Evolutionary conservation across 2,797 vertebrate species (phyloP), one percentile per base, ranked within the genome.

Genomic region (Esox masquinongy): DNA sequence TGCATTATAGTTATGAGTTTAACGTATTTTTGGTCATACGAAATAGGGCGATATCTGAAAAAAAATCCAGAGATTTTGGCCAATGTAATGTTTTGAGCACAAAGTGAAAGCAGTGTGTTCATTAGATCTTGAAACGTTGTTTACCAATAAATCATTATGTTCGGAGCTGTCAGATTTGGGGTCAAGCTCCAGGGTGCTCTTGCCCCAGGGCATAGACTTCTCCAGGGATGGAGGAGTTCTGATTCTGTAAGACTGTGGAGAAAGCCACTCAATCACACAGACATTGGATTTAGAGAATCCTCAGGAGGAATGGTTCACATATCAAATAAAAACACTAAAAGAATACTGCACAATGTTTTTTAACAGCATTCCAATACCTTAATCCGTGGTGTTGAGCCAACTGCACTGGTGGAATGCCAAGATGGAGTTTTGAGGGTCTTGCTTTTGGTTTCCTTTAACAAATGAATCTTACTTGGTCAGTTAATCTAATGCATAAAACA

Each of bases 131-230:
- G 68, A 63, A 70, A 15, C 34, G 50, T 0, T 61, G 80, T 83
- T 89, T 94, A 99, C 97, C 93, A 97, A 82, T 49, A 97, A 85
- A 88, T 97, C 96, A 26, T 81, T 87, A 68, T 90, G 89, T 63
- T 97, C 96, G n/a, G 98, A 98, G 89, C 94, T 97, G 84, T 99
- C 97, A 39, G 97, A 97, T 74, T 93, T 95, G 73, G 89, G 73
- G 78, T 98, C 97, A 81, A 98, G 88, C 49, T 94, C 93, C 17
- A 97, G 76, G 64, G 88, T 49, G 73, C 83, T 88, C 88, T 93
- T 96, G 74, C 85, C 92, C 92, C 88, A 93, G 56, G 71, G 78
- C 16, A 88, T 79, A 31, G 70, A 68, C 75, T 87, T 91, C 78
- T 90, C 91, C 82, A 78, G 36, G 79, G 77, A 84, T 24, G 95